These are phyloP conservation scores for Coluber constrictor DNA, from an alignment of 2,797 vertebrate species.

Conservation along the genomic window DNA sequence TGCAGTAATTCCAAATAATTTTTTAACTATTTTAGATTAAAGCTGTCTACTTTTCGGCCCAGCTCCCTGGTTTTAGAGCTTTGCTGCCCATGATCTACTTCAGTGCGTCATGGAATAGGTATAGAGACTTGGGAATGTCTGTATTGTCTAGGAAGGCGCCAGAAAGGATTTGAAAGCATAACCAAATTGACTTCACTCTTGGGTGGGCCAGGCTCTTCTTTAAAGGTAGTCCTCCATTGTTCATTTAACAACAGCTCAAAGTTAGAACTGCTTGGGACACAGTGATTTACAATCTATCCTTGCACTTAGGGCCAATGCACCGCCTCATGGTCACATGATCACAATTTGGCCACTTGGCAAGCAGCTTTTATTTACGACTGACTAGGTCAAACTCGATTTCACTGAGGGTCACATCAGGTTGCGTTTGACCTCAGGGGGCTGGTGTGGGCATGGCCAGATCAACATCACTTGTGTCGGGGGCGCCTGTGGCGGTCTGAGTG, in stretches of 20 bases:
- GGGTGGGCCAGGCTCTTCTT: background rate
- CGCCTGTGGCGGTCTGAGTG: too few species aligned
- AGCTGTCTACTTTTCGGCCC: background rate
- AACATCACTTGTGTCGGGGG: too few species aligned
- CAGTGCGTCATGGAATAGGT: background rate
- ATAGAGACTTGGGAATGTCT: background rate
- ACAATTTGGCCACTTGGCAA: background rate
- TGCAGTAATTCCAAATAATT: background rate
- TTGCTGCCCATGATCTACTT: background rate
- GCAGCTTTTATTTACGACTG: background rate
- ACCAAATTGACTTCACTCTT: background rate
- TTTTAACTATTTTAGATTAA: background rate
- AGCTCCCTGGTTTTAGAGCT: background rate
- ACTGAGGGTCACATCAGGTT: too few species aligned
- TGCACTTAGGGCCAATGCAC: background rate
- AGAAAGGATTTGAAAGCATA: background rate
- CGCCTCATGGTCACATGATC: background rate
- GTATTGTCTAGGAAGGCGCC: background rate
- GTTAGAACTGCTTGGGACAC: background rate
- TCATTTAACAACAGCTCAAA: background rate
- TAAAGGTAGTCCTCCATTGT: background rate
- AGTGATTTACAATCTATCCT: background rate
- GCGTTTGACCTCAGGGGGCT: too few species aligned
- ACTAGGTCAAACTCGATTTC: background rate
- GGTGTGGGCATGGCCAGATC: too few species aligned